Conservation (phyloP, 1,140 invertebrate species). For the Pogonomyrmex californicus region DNA sequence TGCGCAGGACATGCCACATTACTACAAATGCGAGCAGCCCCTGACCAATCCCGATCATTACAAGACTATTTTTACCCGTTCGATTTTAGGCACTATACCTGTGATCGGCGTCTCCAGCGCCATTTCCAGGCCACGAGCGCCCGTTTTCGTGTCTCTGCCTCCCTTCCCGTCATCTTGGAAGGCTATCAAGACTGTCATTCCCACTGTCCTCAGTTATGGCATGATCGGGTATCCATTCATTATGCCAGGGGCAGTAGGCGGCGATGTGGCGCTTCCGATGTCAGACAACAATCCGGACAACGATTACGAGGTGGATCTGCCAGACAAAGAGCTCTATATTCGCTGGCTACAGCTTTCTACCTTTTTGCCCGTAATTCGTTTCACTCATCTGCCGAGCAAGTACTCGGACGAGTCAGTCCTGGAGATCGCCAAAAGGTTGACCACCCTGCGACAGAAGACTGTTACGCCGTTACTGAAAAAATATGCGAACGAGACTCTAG, state of each 20-base stretch:
- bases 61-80: constrained; percentile 91
- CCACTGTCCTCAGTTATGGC: constrained; percentile 95
- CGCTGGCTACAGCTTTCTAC: constrained; percentile 98
- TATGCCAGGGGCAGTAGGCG: constrained; percentile 97
- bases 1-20: constrained; percentile 94
- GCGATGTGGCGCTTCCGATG: constrained; percentile 90
- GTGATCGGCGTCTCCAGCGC: constrained; percentile 95
- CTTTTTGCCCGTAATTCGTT: constrained; percentile 96
- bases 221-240: constrained; percentile 96
- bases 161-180: constrained; percentile 96
- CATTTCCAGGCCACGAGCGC: constrained; percentile 92
- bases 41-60: constrained; percentile 94
- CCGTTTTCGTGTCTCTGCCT: constrained; percentile 95
- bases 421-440: constrained; percentile 92
- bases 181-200: constrained; percentile 94
- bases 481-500: constrained; percentile 91
- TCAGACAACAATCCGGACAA: constrained; percentile 86
- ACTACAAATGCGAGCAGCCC: constrained; percentile 92
- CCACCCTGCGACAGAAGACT: constrained; percentile 91
- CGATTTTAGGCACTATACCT: constrained; percentile 89
- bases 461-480: constrained; percentile 93
- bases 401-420: constrained; percentile 93
- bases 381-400: constrained; percentile 95
- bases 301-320: constrained; percentile 89
- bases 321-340: constrained; percentile 95